These are phyloP conservation scores for Vannuccia rotundouncinata DNA, from an alignment of 2,888 invertebrate genomes.

Conservation along the genomic window DNA sequence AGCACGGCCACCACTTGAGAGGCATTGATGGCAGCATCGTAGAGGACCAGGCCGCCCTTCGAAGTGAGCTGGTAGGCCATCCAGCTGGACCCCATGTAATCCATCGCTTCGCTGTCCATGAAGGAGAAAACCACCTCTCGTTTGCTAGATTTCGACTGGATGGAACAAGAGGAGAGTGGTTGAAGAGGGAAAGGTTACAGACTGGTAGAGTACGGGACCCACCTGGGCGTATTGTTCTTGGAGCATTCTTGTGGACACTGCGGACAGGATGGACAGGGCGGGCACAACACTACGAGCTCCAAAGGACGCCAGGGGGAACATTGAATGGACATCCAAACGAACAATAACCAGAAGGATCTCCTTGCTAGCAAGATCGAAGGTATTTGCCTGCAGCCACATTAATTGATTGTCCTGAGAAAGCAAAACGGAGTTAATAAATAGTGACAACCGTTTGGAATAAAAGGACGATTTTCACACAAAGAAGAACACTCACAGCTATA, in stretches of 20 bases:
- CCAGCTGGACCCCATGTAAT: background rate
- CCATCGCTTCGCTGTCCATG: background rate
- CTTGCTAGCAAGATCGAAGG: background rate
- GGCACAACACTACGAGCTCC: background rate
- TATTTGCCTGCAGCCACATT: background rate
- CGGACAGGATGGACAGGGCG: background rate
- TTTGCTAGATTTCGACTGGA: background rate
- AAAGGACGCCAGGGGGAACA: background rate
- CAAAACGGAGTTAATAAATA: background rate
- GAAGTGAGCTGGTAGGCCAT: background rate
- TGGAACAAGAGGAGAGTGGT: no score
- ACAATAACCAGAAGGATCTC: background rate
- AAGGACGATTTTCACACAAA: background rate
- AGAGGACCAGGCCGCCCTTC: background rate
- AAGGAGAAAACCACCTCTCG: constrained; percentile 3
- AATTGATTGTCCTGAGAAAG: background rate
- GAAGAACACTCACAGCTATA: background rate
- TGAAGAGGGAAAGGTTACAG: background rate
- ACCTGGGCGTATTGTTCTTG: background rate
- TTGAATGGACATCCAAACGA: background rate
- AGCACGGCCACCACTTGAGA: background rate
- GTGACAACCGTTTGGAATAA: background rate
- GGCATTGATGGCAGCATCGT: background rate
- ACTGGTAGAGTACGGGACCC: background rate
- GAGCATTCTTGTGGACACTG: background rate